These are phyloP conservation scores for Neelides sp. DNA, from an alignment of 1,140 invertebrate genomes.

Conservation along the genomic window DNA sequence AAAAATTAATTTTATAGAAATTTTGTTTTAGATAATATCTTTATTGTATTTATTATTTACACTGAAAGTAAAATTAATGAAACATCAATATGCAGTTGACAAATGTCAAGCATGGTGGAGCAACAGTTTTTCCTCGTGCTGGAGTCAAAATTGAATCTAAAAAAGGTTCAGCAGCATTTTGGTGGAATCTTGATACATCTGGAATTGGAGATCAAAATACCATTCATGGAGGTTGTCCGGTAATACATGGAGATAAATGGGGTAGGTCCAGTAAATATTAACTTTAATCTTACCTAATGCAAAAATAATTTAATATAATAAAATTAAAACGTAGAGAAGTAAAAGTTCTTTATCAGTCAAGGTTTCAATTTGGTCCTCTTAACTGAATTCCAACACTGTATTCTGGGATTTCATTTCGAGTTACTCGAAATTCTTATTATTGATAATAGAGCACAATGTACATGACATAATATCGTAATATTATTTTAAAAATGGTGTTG, in stretches of 20 bases:
- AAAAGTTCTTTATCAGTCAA: not conserved
- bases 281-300: not conserved
- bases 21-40: not conserved
- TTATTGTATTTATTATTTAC: constrained; percentile 8
- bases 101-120: constrained; percentile 38
- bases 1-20: not conserved
- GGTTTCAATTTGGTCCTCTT: not conserved
- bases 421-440: too few species aligned
- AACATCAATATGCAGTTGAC: constrained; percentile 32
- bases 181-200: constrained; percentile 41
- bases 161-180: constrained; percentile 39
- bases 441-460: too few species aligned
- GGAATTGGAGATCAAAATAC: constrained; percentile 38
- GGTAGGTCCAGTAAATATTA: constrained; percentile 33
- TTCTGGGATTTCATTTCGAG: too few species aligned
- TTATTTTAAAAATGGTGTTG: too few species aligned
- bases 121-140: constrained; percentile 38
- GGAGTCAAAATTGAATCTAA: constrained; percentile 35
- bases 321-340: too few species aligned
- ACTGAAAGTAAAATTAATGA: not conserved
- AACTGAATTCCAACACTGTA: constrained; percentile 1
- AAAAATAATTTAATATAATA: constrained; percentile 7
- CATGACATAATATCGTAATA: too few species aligned
- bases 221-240: constrained; percentile 42
- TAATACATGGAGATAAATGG: constrained; percentile 42